Base-by-base conservation (phyloP, 37 sponge, comb jelly and placozoan genomes). In the Beroe ovata region DNA sequence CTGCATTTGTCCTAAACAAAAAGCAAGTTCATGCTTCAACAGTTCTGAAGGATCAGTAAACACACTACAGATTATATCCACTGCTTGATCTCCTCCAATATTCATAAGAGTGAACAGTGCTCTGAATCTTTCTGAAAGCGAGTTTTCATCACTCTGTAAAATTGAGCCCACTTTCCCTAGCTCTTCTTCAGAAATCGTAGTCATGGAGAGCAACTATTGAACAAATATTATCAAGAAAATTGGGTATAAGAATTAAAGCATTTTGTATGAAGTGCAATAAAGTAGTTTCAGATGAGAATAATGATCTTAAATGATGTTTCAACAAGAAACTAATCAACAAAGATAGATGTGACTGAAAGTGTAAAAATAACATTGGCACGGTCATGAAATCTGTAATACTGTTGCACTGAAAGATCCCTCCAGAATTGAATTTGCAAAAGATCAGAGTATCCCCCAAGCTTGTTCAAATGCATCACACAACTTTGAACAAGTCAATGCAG, bases 1-100 rank as follows among this genome's bases (percentile, higher is more conserved):
- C 58, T 90, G 90, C 77, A 96, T 96, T 84, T 99, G 99, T 0
- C 99, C 99, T 40, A 99, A 89, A 72, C 99, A 99, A 39, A 94
- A 99, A 23, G 99, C 99, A 60, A 94, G 93, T 72, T 99, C 99
- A 88, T 99, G 99, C 72, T 99, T 99, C 88, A 99, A 89, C 6
- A 99, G 90, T 0, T 92, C 94, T 0, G 99, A 99, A 0, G 92
- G 37, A 39, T 93, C 93, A 0, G 18, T 39, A 64, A 94, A 92
- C 26, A 92, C 88, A 1, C 25, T 22, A 0, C 91, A 71, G 11
- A 97, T 97, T 60, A 92, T 91, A 14, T 84, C 47, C 58, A 99
- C 94, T 33, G 95, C 96, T 35, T 88, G 72, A 4, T 60, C 81
- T 0, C 92, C 93, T 18, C 90, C 93, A 0, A 94, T 84, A 22